Percentiles rank a stretch among this genome's conserved stretches.
phyloP scores from a whole-genome alignment of 2,797 vertebrate species.

The Galagoides demidoff region DNA sequence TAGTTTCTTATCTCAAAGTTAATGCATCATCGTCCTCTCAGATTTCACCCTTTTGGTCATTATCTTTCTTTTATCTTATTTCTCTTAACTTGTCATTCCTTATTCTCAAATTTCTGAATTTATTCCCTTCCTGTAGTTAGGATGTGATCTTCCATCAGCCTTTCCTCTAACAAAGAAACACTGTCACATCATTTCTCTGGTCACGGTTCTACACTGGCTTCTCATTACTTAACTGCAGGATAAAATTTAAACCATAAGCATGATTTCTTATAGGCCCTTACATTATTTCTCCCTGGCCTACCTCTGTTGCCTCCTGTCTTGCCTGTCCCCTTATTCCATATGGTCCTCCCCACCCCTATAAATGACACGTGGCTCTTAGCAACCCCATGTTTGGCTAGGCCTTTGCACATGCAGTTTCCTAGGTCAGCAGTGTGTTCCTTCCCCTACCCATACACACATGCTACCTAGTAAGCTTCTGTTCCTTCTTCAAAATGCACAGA shows the following conservation, averaged over 20 bases:
- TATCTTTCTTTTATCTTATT: not conserved
- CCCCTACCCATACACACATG: not conserved
- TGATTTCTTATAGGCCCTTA: not conserved
- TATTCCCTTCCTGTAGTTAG: not conserved
- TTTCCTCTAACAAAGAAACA: not conserved
- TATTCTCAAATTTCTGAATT: not conserved
- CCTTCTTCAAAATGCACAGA: not conserved
- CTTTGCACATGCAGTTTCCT: not conserved
- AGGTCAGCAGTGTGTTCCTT: not conserved
- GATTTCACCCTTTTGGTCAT: not conserved
- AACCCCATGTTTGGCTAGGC: not conserved
- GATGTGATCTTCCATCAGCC: not conserved
- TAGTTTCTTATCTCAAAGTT: not conserved
- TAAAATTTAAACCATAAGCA: not conserved
- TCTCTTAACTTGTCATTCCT: not conserved
- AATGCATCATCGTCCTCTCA: not conserved
- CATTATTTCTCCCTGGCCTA: not conserved
- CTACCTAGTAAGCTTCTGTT: not conserved
- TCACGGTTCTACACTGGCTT: not conserved
- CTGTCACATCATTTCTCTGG: not conserved
- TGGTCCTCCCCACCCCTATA: not conserved
- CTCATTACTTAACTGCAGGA: not conserved
- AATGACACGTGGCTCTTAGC: not conserved
- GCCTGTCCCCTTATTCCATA: not conserved
- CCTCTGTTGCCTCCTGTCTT: not conserved